Evolutionary conservation across 2,797 vertebrate species (phyloP).

Genomic region (Scolopax bukidnonensis): DNA sequence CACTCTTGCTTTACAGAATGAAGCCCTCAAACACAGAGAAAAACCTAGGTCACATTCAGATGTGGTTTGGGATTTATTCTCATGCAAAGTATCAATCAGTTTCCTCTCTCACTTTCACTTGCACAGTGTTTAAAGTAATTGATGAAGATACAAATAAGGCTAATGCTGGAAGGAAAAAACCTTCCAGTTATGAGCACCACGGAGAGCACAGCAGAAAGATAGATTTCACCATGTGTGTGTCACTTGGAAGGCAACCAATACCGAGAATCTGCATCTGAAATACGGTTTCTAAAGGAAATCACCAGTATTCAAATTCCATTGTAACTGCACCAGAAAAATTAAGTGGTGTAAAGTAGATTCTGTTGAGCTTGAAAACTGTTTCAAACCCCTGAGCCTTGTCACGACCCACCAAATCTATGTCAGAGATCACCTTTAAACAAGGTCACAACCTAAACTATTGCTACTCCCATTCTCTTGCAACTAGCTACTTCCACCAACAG

Average conservation of each 20-base stretch:
- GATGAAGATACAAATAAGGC: background rate
- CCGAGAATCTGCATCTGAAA: background rate
- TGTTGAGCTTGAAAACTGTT: background rate
- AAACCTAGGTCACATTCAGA: background rate
- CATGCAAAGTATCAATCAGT: background rate
- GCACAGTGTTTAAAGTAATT: background rate
- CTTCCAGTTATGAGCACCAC: background rate
- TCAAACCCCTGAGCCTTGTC: background rate
- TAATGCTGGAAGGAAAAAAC: background rate
- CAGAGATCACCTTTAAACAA: background rate
- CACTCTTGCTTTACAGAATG: background rate
- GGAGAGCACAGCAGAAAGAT: background rate
- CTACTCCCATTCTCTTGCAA: background rate
- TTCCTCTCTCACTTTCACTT: background rate
- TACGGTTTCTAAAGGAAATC: background rate
- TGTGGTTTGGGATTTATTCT: background rate
- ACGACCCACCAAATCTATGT: background rate
- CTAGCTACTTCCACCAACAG: background rate
- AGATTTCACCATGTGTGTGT: background rate
- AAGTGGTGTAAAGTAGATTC: background rate
- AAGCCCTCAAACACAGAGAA: background rate
- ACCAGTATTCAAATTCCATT: background rate
- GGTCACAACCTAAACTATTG: background rate
- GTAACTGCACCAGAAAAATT: background rate
- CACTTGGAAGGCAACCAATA: background rate